Conservation (phyloP, 2,113 vertebrate genomes). For the Mormyrus lacerda region DNA sequence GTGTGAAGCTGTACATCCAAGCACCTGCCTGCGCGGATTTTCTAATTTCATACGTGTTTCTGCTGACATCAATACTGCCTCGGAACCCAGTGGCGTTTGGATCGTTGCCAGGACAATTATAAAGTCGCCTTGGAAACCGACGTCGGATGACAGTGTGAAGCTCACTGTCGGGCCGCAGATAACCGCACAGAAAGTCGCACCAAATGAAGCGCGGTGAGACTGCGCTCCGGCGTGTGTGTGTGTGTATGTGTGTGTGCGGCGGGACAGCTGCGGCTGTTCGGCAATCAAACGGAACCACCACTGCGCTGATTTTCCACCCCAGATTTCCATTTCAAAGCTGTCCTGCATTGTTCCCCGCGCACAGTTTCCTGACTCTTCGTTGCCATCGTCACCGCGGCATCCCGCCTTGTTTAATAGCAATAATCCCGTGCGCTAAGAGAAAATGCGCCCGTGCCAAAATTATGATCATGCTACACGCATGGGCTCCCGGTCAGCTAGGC, state of each 20-base stretch:
- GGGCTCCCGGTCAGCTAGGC: constrained; percentile 34
- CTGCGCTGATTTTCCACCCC: constrained; percentile 8
- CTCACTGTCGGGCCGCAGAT: constrained; percentile 75
- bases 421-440: constrained; percentile 28
- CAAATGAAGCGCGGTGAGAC: constrained; percentile 52
- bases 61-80: constrained; percentile 83
- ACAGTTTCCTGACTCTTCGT: neutral
- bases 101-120: constrained; percentile 89
- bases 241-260: neutral
- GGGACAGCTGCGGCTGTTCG: constrained; percentile 8
- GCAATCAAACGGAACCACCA: neutral
- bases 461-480: neutral
- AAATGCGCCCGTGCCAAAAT: constrained; percentile 23
- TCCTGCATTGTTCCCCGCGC: neutral
- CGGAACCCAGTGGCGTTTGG: constrained; percentile 82
- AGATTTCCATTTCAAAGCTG: constrained; percentile 23
- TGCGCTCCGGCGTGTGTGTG: neutral
- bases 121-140: constrained; percentile 91
- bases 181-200: constrained; percentile 72
- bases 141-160: constrained; percentile 77
- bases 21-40: constrained; percentile 64
- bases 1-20: constrained; percentile 55
- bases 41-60: constrained; percentile 74
- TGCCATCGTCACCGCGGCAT: neutral
- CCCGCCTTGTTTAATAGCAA: neutral